Evolutionary conservation across 2,888 invertebrate genomes (phyloP), one percentile per base, ranked within the genome.

Genomic region (Ophion ellenae): DNA sequence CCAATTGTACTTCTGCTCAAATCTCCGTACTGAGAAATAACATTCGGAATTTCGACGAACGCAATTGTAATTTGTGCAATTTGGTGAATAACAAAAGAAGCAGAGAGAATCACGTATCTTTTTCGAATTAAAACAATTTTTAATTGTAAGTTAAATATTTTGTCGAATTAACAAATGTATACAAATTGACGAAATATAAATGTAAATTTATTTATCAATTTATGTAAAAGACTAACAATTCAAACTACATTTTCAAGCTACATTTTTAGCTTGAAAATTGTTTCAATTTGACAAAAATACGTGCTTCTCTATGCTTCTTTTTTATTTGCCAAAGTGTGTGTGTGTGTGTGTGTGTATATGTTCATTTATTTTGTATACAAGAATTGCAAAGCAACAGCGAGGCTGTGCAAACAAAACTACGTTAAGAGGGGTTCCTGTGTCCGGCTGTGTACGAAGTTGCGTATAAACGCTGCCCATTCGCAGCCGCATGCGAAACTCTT

Each of bases 381-480:
- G 71, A 71, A 14, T 71, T 71, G 2, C 32, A 71, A 57, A 71
- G 71, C 28, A 71, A 24, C 32, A 14, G 11, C 28, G 57, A 71
- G n/a, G 57, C 57, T 57, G 32, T 57, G 6, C 17, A 71, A 57
- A 71, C 32, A 71, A 57, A 67, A 9, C n/a, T 40, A 5, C 17
- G 53, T 14, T 53, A 11, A 53, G 47, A 53, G 9, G 11, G n/a
- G 47, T 7, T 11, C 70, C 5, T 47, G 24, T 47, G 20, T 47
- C 20, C 47, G 53, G 24, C 2, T 47, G 47, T 3, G 47, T 24
- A 20, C 4, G 53, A 9, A 11, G 24, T 20, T 47, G n/a, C 24
- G 32, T 36, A 11, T 17, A 20, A 61, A 36, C n/a, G 59, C 36
- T 59, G 59, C 36, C 32, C 59, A 73, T 59, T 59, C 59, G 73